Percentiles rank a stretch among this genome's conserved stretches.
These are phyloP conservation scores for Syngnathus typhle DNA, from an alignment of 2,113 vertebrate species.

Conservation along the genomic window DNA sequence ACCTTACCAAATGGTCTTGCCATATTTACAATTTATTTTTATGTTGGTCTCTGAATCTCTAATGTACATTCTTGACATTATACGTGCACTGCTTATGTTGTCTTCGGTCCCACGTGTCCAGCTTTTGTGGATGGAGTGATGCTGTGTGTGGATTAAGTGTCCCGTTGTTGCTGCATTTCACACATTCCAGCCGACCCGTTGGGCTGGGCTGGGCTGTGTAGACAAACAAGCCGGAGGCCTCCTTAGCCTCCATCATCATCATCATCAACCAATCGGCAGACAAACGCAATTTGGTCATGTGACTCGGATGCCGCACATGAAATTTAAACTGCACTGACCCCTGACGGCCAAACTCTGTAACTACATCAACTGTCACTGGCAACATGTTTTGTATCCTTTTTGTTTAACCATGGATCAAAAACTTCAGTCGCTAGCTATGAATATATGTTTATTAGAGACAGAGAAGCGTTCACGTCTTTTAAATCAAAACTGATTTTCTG, in stretches of 20 bases:
- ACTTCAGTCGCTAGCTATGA: too few relatives aligned
- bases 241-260: constrained; percentile 5
- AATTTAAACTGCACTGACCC: constrained; percentile 4
- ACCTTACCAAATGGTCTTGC: too few relatives aligned
- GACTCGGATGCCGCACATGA: background rate
- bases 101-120: background rate
- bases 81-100: background rate
- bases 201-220: constrained; percentile 36
- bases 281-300: background rate
- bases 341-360: constrained; percentile 17
- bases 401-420: too few relatives aligned
- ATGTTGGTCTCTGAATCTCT: too few relatives aligned
- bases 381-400: too few relatives aligned
- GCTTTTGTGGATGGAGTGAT: constrained; percentile 3
- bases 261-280: background rate
- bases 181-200: constrained; percentile 61
- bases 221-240: constrained; percentile 40
- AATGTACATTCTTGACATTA: background rate
- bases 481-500: too few relatives aligned
- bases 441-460: too few relatives aligned
- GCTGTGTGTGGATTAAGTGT: constrained; percentile 65
- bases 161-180: constrained; percentile 56
- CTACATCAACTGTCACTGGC: too few relatives aligned
- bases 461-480: too few relatives aligned
- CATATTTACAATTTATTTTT: too few relatives aligned